Base-by-base conservation (phyloP, 2,113 vertebrate genomes). In the Rousettus leschenaultii region DNA sequence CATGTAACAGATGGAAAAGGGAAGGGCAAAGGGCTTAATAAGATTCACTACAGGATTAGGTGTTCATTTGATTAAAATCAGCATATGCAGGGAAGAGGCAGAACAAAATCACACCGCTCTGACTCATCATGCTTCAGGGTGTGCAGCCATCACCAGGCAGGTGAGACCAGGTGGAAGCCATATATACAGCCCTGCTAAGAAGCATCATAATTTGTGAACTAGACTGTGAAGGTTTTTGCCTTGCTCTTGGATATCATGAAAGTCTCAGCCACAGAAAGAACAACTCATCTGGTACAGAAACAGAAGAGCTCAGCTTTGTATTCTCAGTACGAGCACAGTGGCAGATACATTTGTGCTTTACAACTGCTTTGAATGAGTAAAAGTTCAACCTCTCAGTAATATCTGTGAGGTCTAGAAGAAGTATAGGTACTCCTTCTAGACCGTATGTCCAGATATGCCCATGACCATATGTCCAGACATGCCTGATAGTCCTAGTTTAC, bases 51-150 rank as follows among this genome's bases (percentile, higher is more conserved):
- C 71, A 88, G 79, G 57, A 94, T 86, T 86, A 95, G 80, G 65
- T 14, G 0, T 77, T 95, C 38, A 59, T 92, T 73, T 97, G 89
- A 82, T 95, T 94, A 90, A 97, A 95, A 87, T 63, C 40, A 55
- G 70, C 59, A 82, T 73, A 57, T 80, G 77, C 51, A 59, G 53
- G 86, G 63, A 78, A 95, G 66, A 92, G 26, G 59, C 57, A 89
- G 84, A 96, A 71, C 48, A 70, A 94, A 95, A 59, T 66, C 87
- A 90, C 33, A 66, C 48, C 3, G 9, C 79, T 85, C 75, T 95
- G 74, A 92, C 88, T 97, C 88, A 97, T 95, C 74, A 7, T 38
- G 90, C 97, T 98, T 84, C 96, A 96, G 95, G 35, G 57, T 83
- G 65, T 68, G 13, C 55, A 82, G 96, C 92, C 84, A 83, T 96